Evolutionary conservation across 37 sponge, comb jelly and placozoan species (phyloP).

Genomic region (Diacarnus erythraeanus): DNA sequence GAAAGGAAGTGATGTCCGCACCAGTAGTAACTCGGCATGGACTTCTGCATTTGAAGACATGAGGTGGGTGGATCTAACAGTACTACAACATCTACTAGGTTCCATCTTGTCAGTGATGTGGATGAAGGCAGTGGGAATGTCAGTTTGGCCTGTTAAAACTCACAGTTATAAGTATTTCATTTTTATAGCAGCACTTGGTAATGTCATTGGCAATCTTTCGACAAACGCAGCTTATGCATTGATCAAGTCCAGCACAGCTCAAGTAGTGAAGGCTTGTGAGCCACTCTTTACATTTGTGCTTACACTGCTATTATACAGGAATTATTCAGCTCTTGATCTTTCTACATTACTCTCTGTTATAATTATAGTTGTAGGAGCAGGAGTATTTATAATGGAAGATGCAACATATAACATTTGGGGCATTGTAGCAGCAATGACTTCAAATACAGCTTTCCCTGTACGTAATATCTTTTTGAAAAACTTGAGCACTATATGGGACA

Average conservation of each 20-base stretch:
- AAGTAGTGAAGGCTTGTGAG: neutral
- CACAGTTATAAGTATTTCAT: neutral
- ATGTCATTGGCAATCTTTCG: neutral
- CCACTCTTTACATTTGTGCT: neutral
- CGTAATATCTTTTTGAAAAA: conserved; percentile 1
- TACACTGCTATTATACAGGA: neutral
- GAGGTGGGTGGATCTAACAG: neutral
- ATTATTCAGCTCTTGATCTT: neutral
- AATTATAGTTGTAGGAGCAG: neutral
- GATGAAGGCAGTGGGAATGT: neutral
- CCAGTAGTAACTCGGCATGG: neutral
- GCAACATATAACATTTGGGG: conserved; percentile 1
- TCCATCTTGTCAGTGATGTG: neutral
- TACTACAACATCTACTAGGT: neutral
- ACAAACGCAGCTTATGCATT: neutral
- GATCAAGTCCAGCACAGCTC: neutral
- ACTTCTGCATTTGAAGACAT: neutral
- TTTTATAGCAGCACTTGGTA: neutral
- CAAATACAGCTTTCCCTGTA: conserved; percentile 2
- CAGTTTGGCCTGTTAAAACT: neutral
- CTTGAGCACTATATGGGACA: neutral
- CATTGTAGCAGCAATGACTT: neutral
- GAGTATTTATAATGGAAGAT: neutral
- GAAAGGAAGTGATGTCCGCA: neutral
- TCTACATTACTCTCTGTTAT: neutral